These are phyloP conservation scores for Salvator merianae DNA, from an alignment of 2,113 vertebrate genomes.

Conservation along the genomic window DNA sequence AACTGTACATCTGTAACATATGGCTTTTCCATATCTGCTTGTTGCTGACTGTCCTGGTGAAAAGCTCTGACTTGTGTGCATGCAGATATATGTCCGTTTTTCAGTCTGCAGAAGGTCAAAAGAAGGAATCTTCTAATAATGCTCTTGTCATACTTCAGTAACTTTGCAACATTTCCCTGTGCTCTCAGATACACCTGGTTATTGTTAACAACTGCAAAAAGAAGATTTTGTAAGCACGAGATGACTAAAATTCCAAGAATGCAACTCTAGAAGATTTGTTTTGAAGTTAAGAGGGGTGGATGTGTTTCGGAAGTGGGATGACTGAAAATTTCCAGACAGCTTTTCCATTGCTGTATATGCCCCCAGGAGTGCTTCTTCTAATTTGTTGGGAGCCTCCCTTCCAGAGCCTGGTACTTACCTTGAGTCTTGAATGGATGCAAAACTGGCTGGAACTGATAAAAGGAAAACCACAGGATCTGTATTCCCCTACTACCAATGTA, in stretches of 20 bases:
- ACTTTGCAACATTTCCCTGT: not conserved
- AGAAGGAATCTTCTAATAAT: not conserved
- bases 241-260: conserved; percentile 2
- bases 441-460: not conserved
- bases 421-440: not conserved
- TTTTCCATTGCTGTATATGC: not conserved
- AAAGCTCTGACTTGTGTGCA: not conserved
- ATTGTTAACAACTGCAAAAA: not conserved
- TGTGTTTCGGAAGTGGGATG: not conserved
- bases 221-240: not conserved
- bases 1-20: not conserved
- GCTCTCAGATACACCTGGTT: not conserved
- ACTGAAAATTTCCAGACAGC: not conserved
- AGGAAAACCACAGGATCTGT: no score
- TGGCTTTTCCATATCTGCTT: not conserved
- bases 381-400: not conserved
- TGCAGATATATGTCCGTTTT: not conserved
- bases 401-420: not conserved
- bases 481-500: no score
- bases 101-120: not conserved
- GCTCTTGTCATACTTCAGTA: not conserved
- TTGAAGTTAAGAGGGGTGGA: not conserved
- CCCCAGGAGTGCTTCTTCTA: not conserved
- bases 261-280: not conserved
- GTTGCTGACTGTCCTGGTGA: not conserved